Evolutionary conservation across 2,888 invertebrate species (phyloP).

Genomic region (Muschampia plurimacula): DNA sequence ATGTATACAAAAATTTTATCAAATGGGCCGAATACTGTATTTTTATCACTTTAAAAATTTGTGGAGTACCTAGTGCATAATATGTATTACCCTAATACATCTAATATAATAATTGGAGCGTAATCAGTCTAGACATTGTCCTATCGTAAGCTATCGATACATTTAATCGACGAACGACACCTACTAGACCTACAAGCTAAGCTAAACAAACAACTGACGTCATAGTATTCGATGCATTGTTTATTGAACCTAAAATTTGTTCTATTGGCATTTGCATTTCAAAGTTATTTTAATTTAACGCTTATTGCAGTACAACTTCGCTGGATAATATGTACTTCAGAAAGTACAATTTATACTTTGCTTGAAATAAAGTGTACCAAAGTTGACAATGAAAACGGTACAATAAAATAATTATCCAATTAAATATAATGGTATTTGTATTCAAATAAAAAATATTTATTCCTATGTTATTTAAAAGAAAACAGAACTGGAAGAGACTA

Average conservation of each 20-base stretch:
- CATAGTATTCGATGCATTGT: constrained; percentile 31
- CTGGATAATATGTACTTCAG: not conserved
- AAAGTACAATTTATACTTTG: not conserved
- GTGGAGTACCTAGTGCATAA: constrained; percentile 69
- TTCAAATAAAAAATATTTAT: not conserved
- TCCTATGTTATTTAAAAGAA: not conserved
- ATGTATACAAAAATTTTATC: constrained; percentile 65
- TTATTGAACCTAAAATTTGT: constrained; percentile 11
- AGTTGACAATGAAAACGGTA: not conserved
- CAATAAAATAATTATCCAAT: not conserved
- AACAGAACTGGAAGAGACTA: constrained; percentile 22
- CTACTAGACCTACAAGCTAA: constrained; percentile 53
- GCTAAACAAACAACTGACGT: constrained; percentile 40
- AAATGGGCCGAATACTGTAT: constrained; percentile 70
- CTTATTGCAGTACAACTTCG: not conserved
- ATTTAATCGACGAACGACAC: constrained; percentile 51
- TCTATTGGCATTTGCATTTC: constrained; percentile 5
- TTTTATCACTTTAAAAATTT: constrained; percentile 66
- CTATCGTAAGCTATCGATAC: constrained; percentile 65
- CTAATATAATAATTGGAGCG: constrained; percentile 71
- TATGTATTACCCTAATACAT: constrained; percentile 58
- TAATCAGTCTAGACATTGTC: constrained; percentile 82
- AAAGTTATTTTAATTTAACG: not conserved
- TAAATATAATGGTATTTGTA: not conserved
- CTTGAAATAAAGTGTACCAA: not conserved